Base-by-base conservation (phyloP, 2,888 invertebrate genomes). In the Aelia acuminata region DNA sequence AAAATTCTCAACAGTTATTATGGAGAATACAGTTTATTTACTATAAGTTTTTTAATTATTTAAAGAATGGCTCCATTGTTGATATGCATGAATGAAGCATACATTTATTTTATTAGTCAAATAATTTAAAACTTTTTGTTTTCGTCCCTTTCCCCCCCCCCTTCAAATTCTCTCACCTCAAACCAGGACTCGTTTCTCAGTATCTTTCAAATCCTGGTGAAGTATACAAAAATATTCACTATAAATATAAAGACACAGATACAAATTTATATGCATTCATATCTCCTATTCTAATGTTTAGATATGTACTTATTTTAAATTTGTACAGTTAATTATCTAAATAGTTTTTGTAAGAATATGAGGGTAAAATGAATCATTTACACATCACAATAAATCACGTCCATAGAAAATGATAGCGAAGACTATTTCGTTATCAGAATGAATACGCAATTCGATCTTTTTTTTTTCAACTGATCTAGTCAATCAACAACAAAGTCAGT, bases 371-470 rank as follows among this genome's bases (percentile, higher is more conserved):
- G 18, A 70, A 70, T 35, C 63, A 31, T 35, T 70, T 70, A 70
- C 20, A 18, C 18, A 70, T 70, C 20, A 26, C 13, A 22, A 35
- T 49, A 18, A 85, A 85, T 50, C 53, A 85, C 49, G 50, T 11
- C 18, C 85, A 3, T 26, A 84, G 47, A 47, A 47, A 48, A 43
- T 84, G 47, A 43, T 47, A 48, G 47, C 31, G 18, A 53, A 53
- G 35, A 63, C 35, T n/a, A 63, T 43, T 43, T 75, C n/a, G 35
- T 87, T 87, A 57, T 70, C 49, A n/a, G 43, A 87, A 87, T n/a
- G 43, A n/a, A 35, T 70, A 70, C 63, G 63, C 63, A 18, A 70
- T 35, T 70, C 63, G 35, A 18, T 70, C 1, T 1, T 70, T 35
- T 70, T 70, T 70, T 70, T 70, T 20, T 11, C 18, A 35, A 13